Base-by-base conservation (phyloP, 2,113 vertebrate genomes). In the Morone chrysops region DNA sequence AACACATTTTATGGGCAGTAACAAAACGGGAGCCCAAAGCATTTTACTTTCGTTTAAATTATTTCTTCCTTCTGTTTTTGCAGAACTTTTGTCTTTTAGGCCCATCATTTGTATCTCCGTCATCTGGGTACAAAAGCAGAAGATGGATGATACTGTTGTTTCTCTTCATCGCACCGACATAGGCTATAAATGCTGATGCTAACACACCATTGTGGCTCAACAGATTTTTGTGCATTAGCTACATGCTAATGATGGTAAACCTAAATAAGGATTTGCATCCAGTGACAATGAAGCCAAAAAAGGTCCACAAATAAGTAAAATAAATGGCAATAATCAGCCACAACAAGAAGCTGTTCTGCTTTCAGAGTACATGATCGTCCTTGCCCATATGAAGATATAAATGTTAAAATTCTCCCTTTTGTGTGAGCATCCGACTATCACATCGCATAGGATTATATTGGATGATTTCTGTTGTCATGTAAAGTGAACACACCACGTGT, bases 71-170 rank as follows among this genome's bases (percentile, higher is more conserved):
- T 56, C 61, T 51, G n/a, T 50, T 61, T 53, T 20, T 17, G 22
- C 36, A n/a, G 31, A 45, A 53, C 17, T 14, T 56, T 67, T 60
- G 41, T 60, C 51, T 67, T 56, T 62, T 16, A 80, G 45, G 20
- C 14, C 3, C 31, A 2, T 40, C 25, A 25, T 50, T 68, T 60
- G 68, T 66, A 69, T 54, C 61, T 53, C 10, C 68, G 17, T 75
- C 71, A 84, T 84, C 78, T 82, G 51, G 18, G 38, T 59, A 51
- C 48, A 53, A 10, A 48, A 66, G 54, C 18, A 86, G 25, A 72
- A 53, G 41, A 62, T 25, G 14, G 8, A 43, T 63, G 43, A 76
- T 13, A 50, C 25, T 40, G 63, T 47, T 43, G 22, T 18, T 63
- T 67, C 54, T 80, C 8, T 16, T 73, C 14, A 57, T 69, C 72